Evolutionary conservation across 2,113 vertebrate species (phyloP).

Genomic region (Leptodactylus fuscus): DNA sequence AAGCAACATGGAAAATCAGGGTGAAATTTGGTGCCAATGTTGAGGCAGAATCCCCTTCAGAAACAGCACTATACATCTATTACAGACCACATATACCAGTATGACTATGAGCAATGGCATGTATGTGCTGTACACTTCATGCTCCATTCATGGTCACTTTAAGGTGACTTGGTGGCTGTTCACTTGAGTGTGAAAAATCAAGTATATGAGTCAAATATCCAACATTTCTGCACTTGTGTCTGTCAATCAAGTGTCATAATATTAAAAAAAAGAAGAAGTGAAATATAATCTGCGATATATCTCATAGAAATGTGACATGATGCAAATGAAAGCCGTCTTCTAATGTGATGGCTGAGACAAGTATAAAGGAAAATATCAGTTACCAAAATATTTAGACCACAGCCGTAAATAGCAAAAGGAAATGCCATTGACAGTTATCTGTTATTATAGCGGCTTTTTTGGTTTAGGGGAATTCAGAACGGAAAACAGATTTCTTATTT

Average conservation of each 20-base stretch:
- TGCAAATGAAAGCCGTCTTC: constrained; percentile 26
- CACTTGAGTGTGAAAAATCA: constrained; percentile 3
- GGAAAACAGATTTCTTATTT: too few species aligned
- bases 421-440: background rate
- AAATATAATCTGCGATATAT: constrained; percentile 1
- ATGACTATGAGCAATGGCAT: too few species aligned
- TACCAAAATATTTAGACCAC: background rate
- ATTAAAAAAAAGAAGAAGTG: background rate
- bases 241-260: constrained; percentile 25
- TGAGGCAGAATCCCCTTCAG: too few species aligned
- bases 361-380: background rate
- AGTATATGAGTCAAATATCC: background rate
- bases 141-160: too few species aligned
- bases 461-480: constrained; percentile 5
- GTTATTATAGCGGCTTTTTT: background rate
- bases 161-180: background rate
- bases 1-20: too few species aligned
- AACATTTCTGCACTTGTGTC: too few species aligned
- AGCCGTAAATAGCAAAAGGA: background rate
- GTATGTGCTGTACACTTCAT: too few species aligned
- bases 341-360: constrained; percentile 15
- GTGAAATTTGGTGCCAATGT: too few species aligned
- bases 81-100: too few species aligned
- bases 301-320: constrained; percentile 30
- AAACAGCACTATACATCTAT: too few species aligned